Conservation (phyloP, 2,888 invertebrate genomes). For the Carterocephalus palaemon region DNA sequence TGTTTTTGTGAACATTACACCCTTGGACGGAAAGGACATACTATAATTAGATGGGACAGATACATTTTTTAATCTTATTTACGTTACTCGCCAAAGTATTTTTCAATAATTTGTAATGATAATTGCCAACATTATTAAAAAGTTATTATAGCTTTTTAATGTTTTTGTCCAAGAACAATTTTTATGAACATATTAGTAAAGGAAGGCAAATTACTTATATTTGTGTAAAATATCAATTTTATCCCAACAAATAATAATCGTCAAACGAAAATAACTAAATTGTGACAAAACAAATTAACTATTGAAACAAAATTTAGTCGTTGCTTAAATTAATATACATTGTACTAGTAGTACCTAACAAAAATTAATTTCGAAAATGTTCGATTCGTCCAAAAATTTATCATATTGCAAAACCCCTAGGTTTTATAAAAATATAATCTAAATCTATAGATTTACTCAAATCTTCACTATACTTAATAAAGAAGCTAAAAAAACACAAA, state of each 20-base stretch:
- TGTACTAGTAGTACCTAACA: conserved; percentile 29
- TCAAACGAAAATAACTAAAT: conserved; percentile 65
- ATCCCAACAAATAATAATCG: conserved; percentile 52
- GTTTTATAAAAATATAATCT: conserved; percentile 7
- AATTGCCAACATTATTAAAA: conserved; percentile 3
- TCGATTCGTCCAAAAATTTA: conserved; percentile 11
- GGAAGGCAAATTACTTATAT: conserved; percentile 1
- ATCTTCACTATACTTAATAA: too few species aligned
- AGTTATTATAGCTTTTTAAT: background rate
- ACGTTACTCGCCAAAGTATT: conserved; percentile 31
- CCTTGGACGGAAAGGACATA: conserved; percentile 50
- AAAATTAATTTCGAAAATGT: conserved; percentile 1
- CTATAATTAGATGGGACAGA: conserved; percentile 19
- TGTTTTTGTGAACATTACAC: conserved; percentile 24
- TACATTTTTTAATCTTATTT: conserved; percentile 30
- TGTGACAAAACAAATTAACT: conserved; percentile 23
- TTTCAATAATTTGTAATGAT: conserved; percentile 16
- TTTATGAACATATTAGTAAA: background rate
- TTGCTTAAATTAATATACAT: conserved; percentile 17
- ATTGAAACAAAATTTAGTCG: conserved; percentile 12
- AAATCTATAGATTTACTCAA: conserved; percentile 25
- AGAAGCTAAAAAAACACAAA: conserved; percentile 28
- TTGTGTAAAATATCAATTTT: background rate
- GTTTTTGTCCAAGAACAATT: background rate
- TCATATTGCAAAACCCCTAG: background rate